Percentiles rank a stretch among this genome's conserved stretches.
These are phyloP conservation scores for Baronia brevicornis DNA, from an alignment of 2,888 invertebrate species.

Conservation along the genomic window DNA sequence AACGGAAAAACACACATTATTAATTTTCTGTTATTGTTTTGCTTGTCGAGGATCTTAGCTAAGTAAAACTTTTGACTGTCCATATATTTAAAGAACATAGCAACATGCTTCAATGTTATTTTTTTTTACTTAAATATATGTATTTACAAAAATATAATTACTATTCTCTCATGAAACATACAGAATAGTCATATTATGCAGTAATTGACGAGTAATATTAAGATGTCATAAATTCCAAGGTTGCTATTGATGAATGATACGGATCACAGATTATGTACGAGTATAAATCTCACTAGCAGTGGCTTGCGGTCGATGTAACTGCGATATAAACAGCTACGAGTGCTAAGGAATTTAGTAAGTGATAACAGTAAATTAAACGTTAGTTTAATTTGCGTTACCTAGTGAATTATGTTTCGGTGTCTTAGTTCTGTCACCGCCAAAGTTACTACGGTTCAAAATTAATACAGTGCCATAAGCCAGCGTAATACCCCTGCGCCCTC, in stretches of 20 bases:
- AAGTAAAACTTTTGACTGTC: too few species aligned
- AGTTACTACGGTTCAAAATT: conserved; percentile 76
- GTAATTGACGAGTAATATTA: too few species aligned
- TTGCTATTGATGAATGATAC: conserved; percentile 9
- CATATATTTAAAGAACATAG: too few species aligned
- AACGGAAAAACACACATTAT: too few species aligned
- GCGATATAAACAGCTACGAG: conserved; percentile 35
- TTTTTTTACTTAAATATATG: too few species aligned
- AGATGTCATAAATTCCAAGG: neutral
- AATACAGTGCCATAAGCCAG: conserved; percentile 74
- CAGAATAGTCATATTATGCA: too few species aligned
- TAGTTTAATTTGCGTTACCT: conserved; percentile 73
- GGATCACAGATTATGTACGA: conserved; percentile 23
- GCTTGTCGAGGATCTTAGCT: too few species aligned
- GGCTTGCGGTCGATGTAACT: conserved; percentile 26
- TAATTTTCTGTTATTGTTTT: too few species aligned
- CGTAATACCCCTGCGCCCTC: conserved; percentile 58
- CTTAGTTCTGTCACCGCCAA: conserved; percentile 75
- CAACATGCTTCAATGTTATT: too few species aligned
- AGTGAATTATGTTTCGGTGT: conserved; percentile 74
- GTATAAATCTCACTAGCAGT: conserved; percentile 24
- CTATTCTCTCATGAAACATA: too few species aligned
- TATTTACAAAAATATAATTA: too few species aligned
- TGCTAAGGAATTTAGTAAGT: conserved; percentile 70
- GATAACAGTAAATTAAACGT: conserved; percentile 73